Conservation (phyloP, 2,888 invertebrate species). For the Morpho helenor region DNA sequence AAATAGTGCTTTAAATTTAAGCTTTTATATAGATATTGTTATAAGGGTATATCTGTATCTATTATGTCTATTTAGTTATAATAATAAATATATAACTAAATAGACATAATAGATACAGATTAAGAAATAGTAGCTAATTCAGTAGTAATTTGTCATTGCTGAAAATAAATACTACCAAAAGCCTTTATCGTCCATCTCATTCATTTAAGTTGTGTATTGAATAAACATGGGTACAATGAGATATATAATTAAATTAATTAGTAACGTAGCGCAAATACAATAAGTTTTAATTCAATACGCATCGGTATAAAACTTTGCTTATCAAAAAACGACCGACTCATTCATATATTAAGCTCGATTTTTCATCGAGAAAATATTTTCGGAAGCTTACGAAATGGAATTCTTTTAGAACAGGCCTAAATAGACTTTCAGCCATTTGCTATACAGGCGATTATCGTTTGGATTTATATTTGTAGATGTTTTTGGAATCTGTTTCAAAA, state of each 20-base stretch:
- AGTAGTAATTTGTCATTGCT: background rate
- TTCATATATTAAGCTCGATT: slow-evolving; percentile 58
- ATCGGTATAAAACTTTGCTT: slow-evolving; percentile 49
- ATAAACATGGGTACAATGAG: slow-evolving; percentile 62
- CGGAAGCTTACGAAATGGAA: slow-evolving; percentile 69
- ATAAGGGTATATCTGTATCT: no score
- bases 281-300: slow-evolving; percentile 75
- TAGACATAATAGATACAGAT: no score
- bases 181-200: slow-evolving; percentile 23
- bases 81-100: no score
- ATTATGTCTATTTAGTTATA: no score
- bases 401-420: slow-evolving; percentile 43
- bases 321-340: slow-evolving; percentile 58
- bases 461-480: slow-evolving; percentile 50
- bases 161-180: slow-evolving; percentile 12
- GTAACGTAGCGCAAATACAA: slow-evolving; percentile 68
- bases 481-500: slow-evolving; percentile 60
- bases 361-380: slow-evolving; percentile 63
- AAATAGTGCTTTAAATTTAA: no score
- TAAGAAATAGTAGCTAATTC: no score
- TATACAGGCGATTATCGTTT: slow-evolving; percentile 50
- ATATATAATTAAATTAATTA: slow-evolving; percentile 75
- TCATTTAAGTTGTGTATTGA: slow-evolving; percentile 55
- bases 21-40: no score
- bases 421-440: slow-evolving; percentile 43